Percentiles rank a stretch among this genome's conserved stretches.
phyloP scores from a whole-genome alignment of 2,888 invertebrate genomes.

The Polyploca ridens region DNA sequence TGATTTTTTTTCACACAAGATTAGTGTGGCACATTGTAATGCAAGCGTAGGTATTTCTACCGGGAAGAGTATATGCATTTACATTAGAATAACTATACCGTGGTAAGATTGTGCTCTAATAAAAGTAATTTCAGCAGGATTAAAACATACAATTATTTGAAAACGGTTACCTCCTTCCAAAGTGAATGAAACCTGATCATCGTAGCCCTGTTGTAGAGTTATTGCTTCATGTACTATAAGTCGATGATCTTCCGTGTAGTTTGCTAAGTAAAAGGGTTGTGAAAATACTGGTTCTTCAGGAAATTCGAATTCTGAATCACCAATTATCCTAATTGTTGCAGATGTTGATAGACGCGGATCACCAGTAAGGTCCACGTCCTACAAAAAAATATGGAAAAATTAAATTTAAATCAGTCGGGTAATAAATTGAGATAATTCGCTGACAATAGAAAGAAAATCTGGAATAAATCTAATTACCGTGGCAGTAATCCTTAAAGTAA shows the following conservation, averaged over 20 bases:
- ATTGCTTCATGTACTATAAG: conserved; percentile 54
- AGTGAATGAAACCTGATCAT: conserved; percentile 57
- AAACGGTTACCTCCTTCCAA: conserved; percentile 62
- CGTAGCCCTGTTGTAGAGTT: conserved; percentile 61
- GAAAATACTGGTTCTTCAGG: conserved; percentile 77
- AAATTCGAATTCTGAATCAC: conserved; percentile 63
- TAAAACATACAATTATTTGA: neutral
- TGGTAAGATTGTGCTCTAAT: neutral
- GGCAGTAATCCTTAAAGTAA: conserved; percentile 62
- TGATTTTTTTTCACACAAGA: too few relatives aligned
- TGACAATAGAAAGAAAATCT: too few relatives aligned
- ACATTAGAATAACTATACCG: neutral
- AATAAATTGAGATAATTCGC: neutral
- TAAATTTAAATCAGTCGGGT: conserved; percentile 5
- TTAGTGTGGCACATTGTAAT: too few relatives aligned
- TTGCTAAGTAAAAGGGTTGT: conserved; percentile 69
- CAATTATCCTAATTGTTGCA: conserved; percentile 60
- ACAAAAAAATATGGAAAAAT: conserved; percentile 18
- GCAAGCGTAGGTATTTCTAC: too few relatives aligned
- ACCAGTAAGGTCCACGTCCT: conserved; percentile 70
- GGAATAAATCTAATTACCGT: conserved; percentile 58
- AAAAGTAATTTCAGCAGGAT: neutral
- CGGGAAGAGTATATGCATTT: too few relatives aligned
- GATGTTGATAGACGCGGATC: conserved; percentile 50
- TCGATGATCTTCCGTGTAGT: conserved; percentile 58